These are phyloP conservation scores for Melanotaenia duboulayi DNA, from an alignment of 2,113 vertebrate genomes.

Conservation along the genomic window DNA sequence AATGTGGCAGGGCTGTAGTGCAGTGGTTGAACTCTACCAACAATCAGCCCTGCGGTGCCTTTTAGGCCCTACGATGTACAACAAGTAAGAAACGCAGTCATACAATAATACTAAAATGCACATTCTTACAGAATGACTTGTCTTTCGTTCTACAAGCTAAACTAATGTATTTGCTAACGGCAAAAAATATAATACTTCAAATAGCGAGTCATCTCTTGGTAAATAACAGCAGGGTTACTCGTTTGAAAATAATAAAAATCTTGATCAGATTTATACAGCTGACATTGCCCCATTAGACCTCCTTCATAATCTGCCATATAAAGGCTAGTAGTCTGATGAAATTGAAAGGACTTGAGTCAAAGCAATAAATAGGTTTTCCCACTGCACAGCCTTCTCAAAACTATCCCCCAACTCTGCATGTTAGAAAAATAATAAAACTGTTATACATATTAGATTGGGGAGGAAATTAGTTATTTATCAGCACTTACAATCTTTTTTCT, in stretches of 20 bases:
- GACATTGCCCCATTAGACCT: slow-evolving; percentile 16
- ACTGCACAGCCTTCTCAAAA: slow-evolving; percentile 7
- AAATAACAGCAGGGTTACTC: slow-evolving; percentile 65
- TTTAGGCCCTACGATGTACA: slow-evolving; percentile 51
- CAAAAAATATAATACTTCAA: slow-evolving; percentile 45
- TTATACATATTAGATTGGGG: slow-evolving; percentile 6
- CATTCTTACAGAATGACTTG: slow-evolving; percentile 77
- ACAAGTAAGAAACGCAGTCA: slow-evolving; percentile 58
- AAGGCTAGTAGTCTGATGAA: slow-evolving; percentile 35
- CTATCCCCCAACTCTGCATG: slow-evolving; percentile 1
- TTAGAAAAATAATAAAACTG: not conserved
- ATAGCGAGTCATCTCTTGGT: slow-evolving; percentile 32
- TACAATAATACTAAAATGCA: slow-evolving; percentile 69
- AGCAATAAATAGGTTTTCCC: slow-evolving; percentile 63
- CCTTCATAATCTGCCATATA: slow-evolving; percentile 9
- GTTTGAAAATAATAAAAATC: slow-evolving; percentile 49
- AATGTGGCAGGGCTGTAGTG: slow-evolving; percentile 48
- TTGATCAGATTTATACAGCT: slow-evolving; percentile 62
- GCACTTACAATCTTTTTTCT: not conserved
- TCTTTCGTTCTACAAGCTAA: slow-evolving; percentile 64
- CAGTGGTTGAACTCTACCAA: slow-evolving; percentile 45
- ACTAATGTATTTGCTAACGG: slow-evolving; percentile 36
- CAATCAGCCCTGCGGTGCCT: slow-evolving; percentile 45
- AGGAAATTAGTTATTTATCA: slow-evolving; percentile 36
- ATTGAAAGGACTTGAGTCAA: slow-evolving; percentile 33